Evolutionary conservation across 2,888 invertebrate species (phyloP).

Genomic region (Buathra laborator): DNA sequence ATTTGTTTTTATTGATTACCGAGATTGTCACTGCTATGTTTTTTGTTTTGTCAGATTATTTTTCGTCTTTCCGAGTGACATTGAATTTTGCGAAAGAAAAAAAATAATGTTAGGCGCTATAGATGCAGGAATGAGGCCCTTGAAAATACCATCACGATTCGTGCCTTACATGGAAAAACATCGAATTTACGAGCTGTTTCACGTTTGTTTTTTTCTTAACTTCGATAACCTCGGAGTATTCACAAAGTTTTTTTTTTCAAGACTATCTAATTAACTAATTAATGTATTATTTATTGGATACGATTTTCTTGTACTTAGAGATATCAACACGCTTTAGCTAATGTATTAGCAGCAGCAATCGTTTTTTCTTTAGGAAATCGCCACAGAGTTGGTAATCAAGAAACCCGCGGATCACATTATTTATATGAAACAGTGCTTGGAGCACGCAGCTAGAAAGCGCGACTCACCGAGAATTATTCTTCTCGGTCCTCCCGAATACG

Average conservation of each 20-base stretch:
- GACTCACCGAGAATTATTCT: constrained; percentile 87
- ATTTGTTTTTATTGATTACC: background rate
- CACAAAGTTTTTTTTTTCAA: background rate
- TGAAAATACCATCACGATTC: constrained; percentile 84
- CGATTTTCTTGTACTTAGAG: no score
- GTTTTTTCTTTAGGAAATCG: constrained; percentile 86
- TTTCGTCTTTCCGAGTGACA: background rate
- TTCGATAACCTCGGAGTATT: constrained; percentile 26
- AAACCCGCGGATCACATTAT: constrained; percentile 88
- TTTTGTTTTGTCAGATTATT: background rate
- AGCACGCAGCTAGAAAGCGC: constrained; percentile 85
- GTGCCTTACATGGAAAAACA: constrained; percentile 89
- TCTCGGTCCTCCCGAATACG: constrained; percentile 86
- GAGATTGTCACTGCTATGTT: background rate
- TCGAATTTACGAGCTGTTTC: constrained; percentile 88
- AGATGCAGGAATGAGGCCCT: constrained; percentile 68
- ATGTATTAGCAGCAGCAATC: no score
- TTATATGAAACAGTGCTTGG: constrained; percentile 88
- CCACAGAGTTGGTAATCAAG: constrained; percentile 87
- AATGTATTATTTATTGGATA: no score
- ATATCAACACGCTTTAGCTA: no score
- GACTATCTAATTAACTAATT: constrained; percentile 5
- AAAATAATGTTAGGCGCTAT: constrained; percentile 67
- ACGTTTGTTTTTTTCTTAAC: constrained; percentile 84
- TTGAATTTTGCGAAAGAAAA: background rate